A percentile compares a stretch with the other conserved stretches of the same genome.
phyloP scores from a whole-genome alignment of 2,113 vertebrate species.

The Cyanoramphus novaezelandiae region DNA sequence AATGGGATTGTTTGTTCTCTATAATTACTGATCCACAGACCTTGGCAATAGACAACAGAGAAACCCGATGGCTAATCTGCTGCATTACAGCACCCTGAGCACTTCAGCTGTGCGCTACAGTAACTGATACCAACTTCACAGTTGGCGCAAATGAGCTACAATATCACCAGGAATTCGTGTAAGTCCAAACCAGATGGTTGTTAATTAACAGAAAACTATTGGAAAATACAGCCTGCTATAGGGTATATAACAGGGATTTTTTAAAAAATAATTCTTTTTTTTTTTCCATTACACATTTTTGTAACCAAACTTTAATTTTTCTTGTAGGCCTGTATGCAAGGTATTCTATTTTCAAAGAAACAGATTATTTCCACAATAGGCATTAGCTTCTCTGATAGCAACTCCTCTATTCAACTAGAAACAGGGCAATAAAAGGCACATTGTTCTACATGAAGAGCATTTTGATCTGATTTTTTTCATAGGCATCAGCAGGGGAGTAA shows the following conservation, averaged over 20 bases:
- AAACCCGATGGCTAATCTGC: background rate
- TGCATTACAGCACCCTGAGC: background rate
- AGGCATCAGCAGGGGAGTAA: slow-evolving; percentile 7
- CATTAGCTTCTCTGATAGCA: background rate
- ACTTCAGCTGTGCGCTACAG: background rate
- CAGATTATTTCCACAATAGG: background rate
- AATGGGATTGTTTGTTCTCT: background rate
- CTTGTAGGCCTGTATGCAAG: background rate
- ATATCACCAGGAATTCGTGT: background rate
- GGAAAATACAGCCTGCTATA: background rate
- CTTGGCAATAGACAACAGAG: background rate
- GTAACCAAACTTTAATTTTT: background rate
- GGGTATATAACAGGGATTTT: background rate
- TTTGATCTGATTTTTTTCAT: background rate
- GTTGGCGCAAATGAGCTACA: background rate
- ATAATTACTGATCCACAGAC: background rate
- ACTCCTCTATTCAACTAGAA: background rate
- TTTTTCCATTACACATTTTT: background rate
- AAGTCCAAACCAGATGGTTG: background rate
- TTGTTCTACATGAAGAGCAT: background rate
- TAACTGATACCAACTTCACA: background rate
- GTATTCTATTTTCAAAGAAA: background rate
- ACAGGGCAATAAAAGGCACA: background rate
- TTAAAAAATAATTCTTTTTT: no score
- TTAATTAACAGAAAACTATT: slow-evolving; percentile 13